Base-by-base conservation (phyloP, 1,140 invertebrate species). In the Diorhabda sublineata region DNA sequence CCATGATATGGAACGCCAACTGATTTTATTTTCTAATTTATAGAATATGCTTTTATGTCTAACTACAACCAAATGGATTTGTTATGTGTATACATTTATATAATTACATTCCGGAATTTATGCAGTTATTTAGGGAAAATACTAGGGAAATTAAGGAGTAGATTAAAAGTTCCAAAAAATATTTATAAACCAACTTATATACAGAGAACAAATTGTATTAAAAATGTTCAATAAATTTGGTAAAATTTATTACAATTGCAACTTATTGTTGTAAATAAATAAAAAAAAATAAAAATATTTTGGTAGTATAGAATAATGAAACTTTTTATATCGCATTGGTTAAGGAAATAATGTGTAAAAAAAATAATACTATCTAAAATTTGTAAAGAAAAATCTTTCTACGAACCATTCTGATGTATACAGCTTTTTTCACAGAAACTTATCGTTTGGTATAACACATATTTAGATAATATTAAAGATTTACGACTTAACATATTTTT, bases 401-500 rank as follows among this genome's bases (percentile, higher is more conserved):
- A 60, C 58, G 26, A 60, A 44, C 43, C 42, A 44, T 44, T 44
- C 11, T 47, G 8, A 11, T 45, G 43, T n/a, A 62, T n/a, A 62
- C 61, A 42, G 11, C 45, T 62, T 41, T 62, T 62, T 44, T 8
- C 43, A 8, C 45, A 44, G 3, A 62, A 62, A 44, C 42, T 43
- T 44, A 45, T 11, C 44, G 61, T 62, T 6, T 62, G 61, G 43
- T 62, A n/a, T 11, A 41, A 45, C 5, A 62, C 61, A 62, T 62
- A 7, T 62, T 11, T 62, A 9, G 61, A 62, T 9, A 62, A 11
- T n/a, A 62, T 47, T 44, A 62, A 8, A 62, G 11, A 62, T 8
- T 62, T 62, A 2, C 61, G 61, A 8, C 9, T 47, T 45, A 62
- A 62, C 61, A 62, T 62, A 45, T 62, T 62, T 9, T 44, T 4